Evolutionary conservation across 2,888 invertebrate species (phyloP).

Genomic region (Aromia moschata): DNA sequence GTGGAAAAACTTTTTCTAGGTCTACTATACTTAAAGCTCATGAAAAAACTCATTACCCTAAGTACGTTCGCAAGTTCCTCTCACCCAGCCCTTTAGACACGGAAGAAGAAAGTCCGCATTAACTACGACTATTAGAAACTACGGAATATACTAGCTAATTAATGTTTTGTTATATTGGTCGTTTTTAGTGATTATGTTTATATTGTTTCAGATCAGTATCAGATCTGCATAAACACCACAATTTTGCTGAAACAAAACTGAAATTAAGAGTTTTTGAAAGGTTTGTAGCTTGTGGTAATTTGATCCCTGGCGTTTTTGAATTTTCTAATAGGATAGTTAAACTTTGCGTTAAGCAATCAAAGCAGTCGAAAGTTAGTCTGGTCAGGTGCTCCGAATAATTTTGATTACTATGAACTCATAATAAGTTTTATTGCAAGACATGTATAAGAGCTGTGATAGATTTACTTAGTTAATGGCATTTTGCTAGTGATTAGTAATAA

Average conservation of each 20-base stretch:
- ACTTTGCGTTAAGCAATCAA: slow-evolving; percentile 44
- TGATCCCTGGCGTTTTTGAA: background rate
- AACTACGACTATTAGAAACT: slow-evolving; percentile 58
- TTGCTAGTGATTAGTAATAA: slow-evolving; percentile 41
- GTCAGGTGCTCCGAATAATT: slow-evolving; percentile 39
- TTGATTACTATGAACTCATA: slow-evolving; percentile 20
- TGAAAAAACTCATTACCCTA: slow-evolving; percentile 92
- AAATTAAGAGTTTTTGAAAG: too few relatives aligned
- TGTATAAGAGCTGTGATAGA: slow-evolving; percentile 64
- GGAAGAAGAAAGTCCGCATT: slow-evolving; percentile 81
- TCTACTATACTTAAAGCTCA: slow-evolving; percentile 92
- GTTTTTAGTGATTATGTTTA: background rate
- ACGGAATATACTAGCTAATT: slow-evolving; percentile 24
- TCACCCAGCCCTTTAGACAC: slow-evolving; percentile 88
- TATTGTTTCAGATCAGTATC: background rate
- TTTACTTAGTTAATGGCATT: slow-evolving; percentile 53
- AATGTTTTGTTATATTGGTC: background rate
- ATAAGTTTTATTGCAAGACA: slow-evolving; percentile 53
- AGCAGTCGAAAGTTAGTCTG: slow-evolving; percentile 31
- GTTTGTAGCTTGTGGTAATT: too few relatives aligned
- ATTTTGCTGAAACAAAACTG: background rate
- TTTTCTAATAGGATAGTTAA: slow-evolving; percentile 29
- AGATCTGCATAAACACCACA: background rate
- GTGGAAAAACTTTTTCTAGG: slow-evolving; percentile 90
- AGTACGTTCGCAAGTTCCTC: slow-evolving; percentile 88